Base-by-base conservation (phyloP, 1,140 invertebrate species). In the Ostrea edulis region DNA sequence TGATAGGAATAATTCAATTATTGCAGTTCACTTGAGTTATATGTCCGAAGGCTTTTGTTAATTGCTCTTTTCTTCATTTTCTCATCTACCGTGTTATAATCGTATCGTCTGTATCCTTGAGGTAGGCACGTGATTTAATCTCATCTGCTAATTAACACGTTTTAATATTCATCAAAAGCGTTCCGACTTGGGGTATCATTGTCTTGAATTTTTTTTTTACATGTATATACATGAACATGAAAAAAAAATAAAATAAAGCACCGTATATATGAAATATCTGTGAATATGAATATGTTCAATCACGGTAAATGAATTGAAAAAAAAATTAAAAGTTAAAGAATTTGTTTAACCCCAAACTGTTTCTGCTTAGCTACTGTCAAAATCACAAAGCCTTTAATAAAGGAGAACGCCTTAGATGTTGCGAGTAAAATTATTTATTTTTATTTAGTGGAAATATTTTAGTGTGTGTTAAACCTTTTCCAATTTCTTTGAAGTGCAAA, bases 381-480 rank as follows among this genome's bases (percentile, higher is more conserved):
- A 77, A 29, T 14, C 9, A 77, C 68, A 29, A 77, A 77, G 29
- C 25, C 55, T 77, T 77, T 77, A 9, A 77, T 77, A 77, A 77
- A 77, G 22, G 22, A 77, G 68, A 35, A 29, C 2, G 25, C 29
- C 29, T 77, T 77, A 77, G 29, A 77, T 29, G 68, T 81, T 44
- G 53, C 86, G 65, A 51, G 25, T 62, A 71, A 88, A 85, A 85
- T 88, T 35, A 82, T 82, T 84, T 62, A 55, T 44, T 86, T 81
- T 81, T 82, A 88, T 71, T 85, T 55, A 86, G 71, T 62, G 29
- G 82, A 71, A 88, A 86, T 29, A 29, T 77, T 77, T 35, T 77
- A 77, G 68, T 77, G 29, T 77, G 68, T 77, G 68, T 77, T 77
- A 77, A 77, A 77, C 82, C 44, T 54, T 54, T 83, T 22, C 35